Percentiles rank a stretch among this genome's conserved stretches.
Conservation (phyloP, 2,888 invertebrate species). For the Hipparchia sbordonii region DNA sequence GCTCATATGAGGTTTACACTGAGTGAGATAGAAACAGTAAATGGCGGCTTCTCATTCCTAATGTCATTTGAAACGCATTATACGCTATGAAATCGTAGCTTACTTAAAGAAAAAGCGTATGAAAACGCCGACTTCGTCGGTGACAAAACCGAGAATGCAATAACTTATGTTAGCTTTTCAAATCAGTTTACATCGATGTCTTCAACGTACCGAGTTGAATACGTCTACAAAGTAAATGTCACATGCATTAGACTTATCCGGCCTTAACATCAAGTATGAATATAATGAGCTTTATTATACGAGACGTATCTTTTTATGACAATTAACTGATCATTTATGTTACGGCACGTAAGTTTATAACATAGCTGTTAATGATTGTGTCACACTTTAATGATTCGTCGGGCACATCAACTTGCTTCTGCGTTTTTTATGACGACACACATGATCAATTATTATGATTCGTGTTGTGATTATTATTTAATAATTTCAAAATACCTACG, state of each 20-base stretch:
- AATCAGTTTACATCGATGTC: too few relatives aligned
- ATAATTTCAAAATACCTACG: not conserved
- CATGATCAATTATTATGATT: not conserved
- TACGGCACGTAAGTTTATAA: not conserved
- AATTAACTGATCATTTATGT: slow-evolving; percentile 1
- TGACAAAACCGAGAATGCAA: too few relatives aligned
- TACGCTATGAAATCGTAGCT: not conserved
- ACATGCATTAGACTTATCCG: not conserved
- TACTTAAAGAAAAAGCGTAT: not conserved
- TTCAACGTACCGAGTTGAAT: not conserved
- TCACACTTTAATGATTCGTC: slow-evolving; percentile 8
- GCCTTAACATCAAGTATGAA: not conserved
- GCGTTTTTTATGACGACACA: not conserved
- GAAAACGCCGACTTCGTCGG: not conserved
- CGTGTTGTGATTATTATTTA: not conserved
- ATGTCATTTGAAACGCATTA: too few relatives aligned
- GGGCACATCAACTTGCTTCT: not conserved
- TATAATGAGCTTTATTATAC: not conserved
- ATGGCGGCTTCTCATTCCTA: too few relatives aligned
- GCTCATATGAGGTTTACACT: too few relatives aligned
- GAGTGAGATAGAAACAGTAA: too few relatives aligned
- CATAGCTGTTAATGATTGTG: slow-evolving; percentile 1
- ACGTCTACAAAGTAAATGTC: not conserved
- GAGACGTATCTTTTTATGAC: not conserved
- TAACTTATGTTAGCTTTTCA: too few relatives aligned